Percentiles rank a stretch among this genome's conserved stretches.
These are phyloP conservation scores for Euthynnus affinis DNA, from an alignment of 2,797 vertebrate species.

Conservation along the genomic window DNA sequence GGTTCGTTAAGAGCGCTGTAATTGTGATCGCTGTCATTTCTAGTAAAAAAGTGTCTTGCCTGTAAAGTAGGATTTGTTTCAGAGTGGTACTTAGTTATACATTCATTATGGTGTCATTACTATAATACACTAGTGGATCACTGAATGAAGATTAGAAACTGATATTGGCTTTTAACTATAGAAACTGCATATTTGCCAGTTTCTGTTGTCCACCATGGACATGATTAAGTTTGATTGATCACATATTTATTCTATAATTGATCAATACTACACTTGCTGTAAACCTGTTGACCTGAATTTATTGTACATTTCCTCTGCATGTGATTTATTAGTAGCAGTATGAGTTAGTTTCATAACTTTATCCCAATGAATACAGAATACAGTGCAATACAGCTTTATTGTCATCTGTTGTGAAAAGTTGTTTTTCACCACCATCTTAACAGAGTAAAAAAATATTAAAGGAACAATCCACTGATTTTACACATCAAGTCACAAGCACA, in stretches of 20 bases:
- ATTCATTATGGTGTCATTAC: not conserved
- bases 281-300: not conserved
- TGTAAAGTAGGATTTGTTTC: constrained; percentile 29
- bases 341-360: not conserved
- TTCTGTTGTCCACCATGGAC: not conserved
- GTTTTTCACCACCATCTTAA: not conserved
- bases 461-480: too few relatives aligned
- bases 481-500: too few relatives aligned
- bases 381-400: not conserved
- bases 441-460: not conserved
- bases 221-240: not conserved
- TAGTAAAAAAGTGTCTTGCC: constrained; percentile 21
- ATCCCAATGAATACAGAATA: not conserved
- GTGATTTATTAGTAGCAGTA: not conserved
- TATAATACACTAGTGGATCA: not conserved
- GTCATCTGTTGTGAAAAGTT: not conserved
- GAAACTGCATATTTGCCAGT: not conserved
- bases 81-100: constrained; percentile 12
- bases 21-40: constrained; percentile 52
- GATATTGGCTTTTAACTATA: not conserved
- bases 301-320: constrained; percentile 5
- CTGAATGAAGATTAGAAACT: not conserved
- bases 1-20: constrained; percentile 64
- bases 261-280: not conserved
- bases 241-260: not conserved